Evolutionary conservation across 2,888 invertebrate genomes (phyloP), one percentile per base, ranked within the genome.

Genomic region (Andrena bucephala): DNA sequence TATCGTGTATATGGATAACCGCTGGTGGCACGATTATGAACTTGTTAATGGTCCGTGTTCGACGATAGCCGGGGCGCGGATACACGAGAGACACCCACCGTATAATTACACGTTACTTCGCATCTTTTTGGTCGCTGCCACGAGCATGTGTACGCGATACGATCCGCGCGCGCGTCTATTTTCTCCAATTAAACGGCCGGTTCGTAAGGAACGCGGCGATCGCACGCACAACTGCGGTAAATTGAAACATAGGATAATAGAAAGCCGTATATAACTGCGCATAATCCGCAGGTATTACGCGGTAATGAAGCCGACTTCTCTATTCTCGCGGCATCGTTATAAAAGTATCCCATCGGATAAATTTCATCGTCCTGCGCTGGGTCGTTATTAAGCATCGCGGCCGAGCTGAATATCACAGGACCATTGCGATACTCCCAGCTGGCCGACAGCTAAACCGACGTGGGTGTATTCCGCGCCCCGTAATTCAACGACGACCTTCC

Each of bases 31-130:
- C 81, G 88, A 87, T 87, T 87, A 87, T 84, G 82, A 87, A 87
- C 86, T 72, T 78, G 85, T 87, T 87, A 87, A 87, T 87, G 87
- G 85, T 42, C 59, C 75, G 69, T 81, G 85, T 85, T 74, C 68
- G 71, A 63, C 73, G 84, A 70, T 77, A 59, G 77, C 62, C 54
- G 29, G 50, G 68, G 29, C 36, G 52, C 62, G 75, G 86, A 71
- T 68, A 70, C 81, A 77, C 69, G 80, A 72, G 42, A 76, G 78
- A 83, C 87, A 68, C 77, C 80, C 83, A 77, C 80, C 72, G 59
- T 72, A 81, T 87, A 87, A 87, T 87, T 87, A 85, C 71, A 77
- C 31, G 75, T 77, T 84, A 66, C 69, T 67, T 77, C 48, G 63
- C 60, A 52, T 84, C 74, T 73, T 68, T 76, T 73, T 59, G 67